phyloP scores from a whole-genome alignment of 2,113 vertebrate species.

The Dissostichus mawsoni region DNA sequence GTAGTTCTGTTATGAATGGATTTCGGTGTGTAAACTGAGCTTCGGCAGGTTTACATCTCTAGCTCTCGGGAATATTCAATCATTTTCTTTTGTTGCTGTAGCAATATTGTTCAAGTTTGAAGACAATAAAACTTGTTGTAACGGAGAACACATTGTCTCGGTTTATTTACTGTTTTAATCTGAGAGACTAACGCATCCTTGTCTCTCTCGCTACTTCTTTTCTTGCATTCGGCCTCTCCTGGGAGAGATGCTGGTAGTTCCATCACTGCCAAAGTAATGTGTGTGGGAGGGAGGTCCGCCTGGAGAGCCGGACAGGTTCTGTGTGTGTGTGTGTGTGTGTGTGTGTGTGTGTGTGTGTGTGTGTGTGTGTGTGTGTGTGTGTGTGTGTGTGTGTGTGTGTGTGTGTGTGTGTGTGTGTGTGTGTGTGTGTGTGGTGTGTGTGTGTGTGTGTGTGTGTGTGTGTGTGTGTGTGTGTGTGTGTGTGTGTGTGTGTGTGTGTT shows the following conservation, averaged over 20 bases:
- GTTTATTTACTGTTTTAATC: slow-evolving; percentile 73
- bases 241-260: slow-evolving; percentile 68
- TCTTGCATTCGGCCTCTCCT: slow-evolving; percentile 51
- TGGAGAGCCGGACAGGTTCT: slow-evolving; percentile 36
- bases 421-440: slow-evolving; percentile 35
- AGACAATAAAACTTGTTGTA: slow-evolving; percentile 50
- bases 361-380: slow-evolving; percentile 18
- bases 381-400: slow-evolving; percentile 28
- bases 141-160: slow-evolving; percentile 52
- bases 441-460: too few species aligned
- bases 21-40: background rate
- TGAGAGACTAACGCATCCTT: slow-evolving; percentile 59
- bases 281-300: slow-evolving; percentile 67
- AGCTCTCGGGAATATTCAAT: background rate
- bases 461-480: too few species aligned
- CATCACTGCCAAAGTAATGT: slow-evolving; percentile 72
- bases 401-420: slow-evolving; percentile 26
- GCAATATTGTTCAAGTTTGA: slow-evolving; percentile 34
- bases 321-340: background rate
- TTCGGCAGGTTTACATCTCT: background rate
- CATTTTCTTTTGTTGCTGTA: background rate
- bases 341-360: slow-evolving; percentile 29
- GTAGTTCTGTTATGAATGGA: background rate
- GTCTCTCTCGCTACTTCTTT: slow-evolving; percentile 42
- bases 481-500: too few species aligned